Percentiles rank a stretch among this genome's conserved stretches.
These are phyloP conservation scores for Mystacornis crossleyi DNA, from an alignment of 2,113 vertebrate species.

Conservation along the genomic window DNA sequence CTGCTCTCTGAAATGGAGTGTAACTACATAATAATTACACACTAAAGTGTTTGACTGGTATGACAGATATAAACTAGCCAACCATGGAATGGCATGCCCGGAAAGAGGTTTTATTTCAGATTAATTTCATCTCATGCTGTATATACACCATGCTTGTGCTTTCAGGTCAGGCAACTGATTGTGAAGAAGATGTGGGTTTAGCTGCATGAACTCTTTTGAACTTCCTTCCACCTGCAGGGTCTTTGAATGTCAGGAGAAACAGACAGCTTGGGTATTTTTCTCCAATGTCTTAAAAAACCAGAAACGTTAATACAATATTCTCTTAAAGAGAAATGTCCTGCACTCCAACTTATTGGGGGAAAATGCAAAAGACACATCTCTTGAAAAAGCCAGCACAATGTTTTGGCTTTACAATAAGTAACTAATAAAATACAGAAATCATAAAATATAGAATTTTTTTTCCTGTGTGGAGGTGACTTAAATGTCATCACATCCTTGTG, in stretches of 20 bases:
- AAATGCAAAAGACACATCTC: neutral
- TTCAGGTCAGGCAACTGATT: neutral
- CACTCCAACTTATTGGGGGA: neutral
- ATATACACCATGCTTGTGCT: neutral
- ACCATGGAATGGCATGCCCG: neutral
- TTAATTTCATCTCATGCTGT: neutral
- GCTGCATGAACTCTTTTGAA: conserved; percentile 45
- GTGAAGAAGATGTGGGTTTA: conserved; percentile 26
- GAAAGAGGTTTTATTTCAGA: conserved; percentile 13
- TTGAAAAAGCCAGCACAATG: neutral
- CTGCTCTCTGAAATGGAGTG: conserved; percentile 27
- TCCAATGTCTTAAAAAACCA: neutral
- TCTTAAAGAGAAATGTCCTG: neutral
- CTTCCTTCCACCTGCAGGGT: conserved; percentile 30
- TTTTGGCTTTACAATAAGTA: neutral
- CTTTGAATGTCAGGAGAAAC: conserved; percentile 18
- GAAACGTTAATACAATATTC: neutral
- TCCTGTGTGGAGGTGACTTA: neutral
- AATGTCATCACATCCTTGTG: neutral
- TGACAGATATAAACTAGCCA: neutral
- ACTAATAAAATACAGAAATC: neutral
- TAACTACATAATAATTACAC: conserved; percentile 53
- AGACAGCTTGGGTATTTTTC: neutral
- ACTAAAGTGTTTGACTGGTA: neutral
- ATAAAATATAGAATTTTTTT: neutral